Evolutionary conservation across 2,888 invertebrate genomes (phyloP).

Genomic region (Drosophila mettleri): DNA sequence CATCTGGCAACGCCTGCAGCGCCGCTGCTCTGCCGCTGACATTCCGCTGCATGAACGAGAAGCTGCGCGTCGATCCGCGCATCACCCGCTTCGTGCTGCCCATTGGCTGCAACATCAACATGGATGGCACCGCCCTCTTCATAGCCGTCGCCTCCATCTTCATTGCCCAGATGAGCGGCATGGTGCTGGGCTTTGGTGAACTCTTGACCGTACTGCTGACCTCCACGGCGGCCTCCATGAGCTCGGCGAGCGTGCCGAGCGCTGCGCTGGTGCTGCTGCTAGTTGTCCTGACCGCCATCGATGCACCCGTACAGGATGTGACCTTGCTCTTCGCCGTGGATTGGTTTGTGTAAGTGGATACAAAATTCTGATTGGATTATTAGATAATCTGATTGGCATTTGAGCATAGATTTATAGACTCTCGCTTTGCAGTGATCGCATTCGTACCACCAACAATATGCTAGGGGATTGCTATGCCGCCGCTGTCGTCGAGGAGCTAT

Average conservation of each 20-base stretch:
- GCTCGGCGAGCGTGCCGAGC: constrained; percentile 94
- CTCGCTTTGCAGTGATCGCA: constrained; percentile 89
- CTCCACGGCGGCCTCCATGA: constrained; percentile 94
- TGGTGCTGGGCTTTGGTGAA: constrained; percentile 92
- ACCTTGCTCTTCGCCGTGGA: constrained; percentile 94
- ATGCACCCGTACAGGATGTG: constrained; percentile 92
- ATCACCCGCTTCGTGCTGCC: constrained; percentile 95
- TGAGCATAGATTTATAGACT: neutral
- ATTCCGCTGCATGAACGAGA: constrained; percentile 94
- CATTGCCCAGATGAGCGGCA: constrained; percentile 94
- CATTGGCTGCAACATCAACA: constrained; percentile 96
- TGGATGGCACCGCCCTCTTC: constrained; percentile 96
- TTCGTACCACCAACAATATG: constrained; percentile 95
- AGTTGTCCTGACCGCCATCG: constrained; percentile 92
- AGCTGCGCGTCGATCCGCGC: constrained; percentile 91
- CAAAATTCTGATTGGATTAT: too few species aligned
- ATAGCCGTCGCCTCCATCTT: constrained; percentile 94
- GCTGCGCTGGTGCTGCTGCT: constrained; percentile 93
- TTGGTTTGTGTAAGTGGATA: constrained; percentile 93
- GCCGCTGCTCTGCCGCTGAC: constrained; percentile 96
- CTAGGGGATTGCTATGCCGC: constrained; percentile 95
- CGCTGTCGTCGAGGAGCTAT: constrained; percentile 93
- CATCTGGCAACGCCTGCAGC: constrained; percentile 85
- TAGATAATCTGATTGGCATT: neutral
- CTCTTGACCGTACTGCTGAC: constrained; percentile 94